Evolutionary conservation across 2,888 invertebrate species (phyloP), one percentile per base, ranked within the genome.

Genomic region (Hymenopus coronatus): DNA sequence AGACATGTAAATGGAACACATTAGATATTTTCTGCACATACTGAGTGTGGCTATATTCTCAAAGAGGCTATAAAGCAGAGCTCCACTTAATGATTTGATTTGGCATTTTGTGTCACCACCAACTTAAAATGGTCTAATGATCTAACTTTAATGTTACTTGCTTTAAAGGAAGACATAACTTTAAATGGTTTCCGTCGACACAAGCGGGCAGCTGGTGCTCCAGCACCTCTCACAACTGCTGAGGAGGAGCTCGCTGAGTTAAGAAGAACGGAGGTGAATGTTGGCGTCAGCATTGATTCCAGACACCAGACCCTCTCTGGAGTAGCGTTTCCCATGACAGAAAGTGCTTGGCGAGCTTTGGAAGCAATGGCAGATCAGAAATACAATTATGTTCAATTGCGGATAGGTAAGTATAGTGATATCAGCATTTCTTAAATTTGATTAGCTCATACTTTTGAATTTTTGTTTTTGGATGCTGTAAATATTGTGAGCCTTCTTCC

Each of bases 231-330:
- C 88, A 98, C 99, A 0, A 95, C 95, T 88, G 96, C 98, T 1
- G 98, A 98, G 92, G 98, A 98, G 92, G 98, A 98, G 91, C 93
- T 98, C 82, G 96, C 96, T 88, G 97, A 97, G 92, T 93, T 98
- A 1, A 96, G 96, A 90, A 96, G 96, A 91, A 96, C 95, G 87
- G 97, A 97, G 93, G 94, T 95, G 25, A 94, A 95, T 91, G 96
- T 97, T 0, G 96, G 97, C 91, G 96, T 97, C 90, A 96, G 96
- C 90, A 96, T 98, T 3, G 97, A 97, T 92, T 96, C 97, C 0
- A 95, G 97, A 91, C 97, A 98, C 92, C 98, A 98, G 92, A 98
- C 98, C 0, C 94, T 99, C 92, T 96, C 97, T 88, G 99, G 99
- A 14, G 96, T 99, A 20, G 95, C 96, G 0, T 95, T 99, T 93